Percentiles rank a stretch among this genome's conserved stretches.
Evolutionary conservation across 2,888 invertebrate species (phyloP).

Genomic region (Platerodrilus igneus): DNA sequence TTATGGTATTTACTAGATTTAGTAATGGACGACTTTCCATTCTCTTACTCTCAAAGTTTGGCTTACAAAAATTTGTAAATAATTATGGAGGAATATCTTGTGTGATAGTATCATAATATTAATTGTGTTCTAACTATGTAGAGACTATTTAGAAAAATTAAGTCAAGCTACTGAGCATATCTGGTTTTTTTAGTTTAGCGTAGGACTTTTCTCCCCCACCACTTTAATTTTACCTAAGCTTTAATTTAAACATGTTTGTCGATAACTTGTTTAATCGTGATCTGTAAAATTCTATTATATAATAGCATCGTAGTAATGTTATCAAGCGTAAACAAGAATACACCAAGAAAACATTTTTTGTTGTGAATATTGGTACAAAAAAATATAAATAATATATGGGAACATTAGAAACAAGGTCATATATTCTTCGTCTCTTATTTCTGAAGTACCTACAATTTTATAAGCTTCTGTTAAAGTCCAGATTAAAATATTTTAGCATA

Average conservation of each 20-base stretch:
- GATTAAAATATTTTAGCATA: not conserved
- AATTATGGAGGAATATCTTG: too few relatives aligned
- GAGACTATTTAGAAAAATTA: too few relatives aligned
- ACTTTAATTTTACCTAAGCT: conserved; percentile 46
- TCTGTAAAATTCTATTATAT: conserved; percentile 49
- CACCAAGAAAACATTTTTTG: conserved; percentile 32
- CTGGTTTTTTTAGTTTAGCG: too few relatives aligned
- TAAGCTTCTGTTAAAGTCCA: not conserved
- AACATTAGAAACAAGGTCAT: conserved; percentile 49
- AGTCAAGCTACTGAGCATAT: too few relatives aligned
- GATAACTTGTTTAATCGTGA: conserved; percentile 48
- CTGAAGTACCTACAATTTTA: conserved; percentile 48
- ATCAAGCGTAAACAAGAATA: conserved; percentile 49
- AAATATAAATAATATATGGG: conserved; percentile 47
- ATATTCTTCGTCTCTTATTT: conserved; percentile 43
- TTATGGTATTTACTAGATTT: too few relatives aligned
- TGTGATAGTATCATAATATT: too few relatives aligned
- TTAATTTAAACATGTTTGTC: conserved; percentile 49
- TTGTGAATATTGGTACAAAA: conserved; percentile 30
- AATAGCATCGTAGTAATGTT: conserved; percentile 49
- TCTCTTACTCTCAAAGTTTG: too few relatives aligned
- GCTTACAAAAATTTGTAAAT: too few relatives aligned
- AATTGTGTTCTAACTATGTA: too few relatives aligned
- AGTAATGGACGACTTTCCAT: too few relatives aligned
- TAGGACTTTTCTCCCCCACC: too few relatives aligned